Evolutionary conservation across 2,888 invertebrate species (phyloP), one percentile per base, ranked within the genome.

Genomic region (Leucophenga maculata): DNA sequence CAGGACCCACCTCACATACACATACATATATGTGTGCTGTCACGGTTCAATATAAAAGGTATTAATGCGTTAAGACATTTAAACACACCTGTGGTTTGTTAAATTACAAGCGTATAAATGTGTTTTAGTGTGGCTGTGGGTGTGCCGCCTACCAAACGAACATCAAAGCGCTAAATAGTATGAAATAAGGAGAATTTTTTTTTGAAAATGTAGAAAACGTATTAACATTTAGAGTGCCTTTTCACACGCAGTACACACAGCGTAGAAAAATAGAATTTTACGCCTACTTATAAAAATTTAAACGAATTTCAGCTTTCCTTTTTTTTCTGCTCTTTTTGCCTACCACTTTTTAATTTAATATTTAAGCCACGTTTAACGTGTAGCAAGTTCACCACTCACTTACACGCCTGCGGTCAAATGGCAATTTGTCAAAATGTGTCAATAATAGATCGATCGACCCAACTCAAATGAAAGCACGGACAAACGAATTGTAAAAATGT

Each of bases 351-450:
- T 39, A 32, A 39, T 60, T 60, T 60, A 60, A 60, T 39, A 60
- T 60, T 60, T 22, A 18, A 60, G 60, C 18, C 32, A 60, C 60
- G 39, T 39, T 57, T 57, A 72, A 72, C 60, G 65, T 50, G n/a
- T 68, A 20, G 46, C 67, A 57, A 54, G 48, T 44, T 54, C 39
- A 32, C 32, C 32, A 39, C 8, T 11, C 39, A 48, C 14, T 46
- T 18, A 9, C 6, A 52, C 18, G 70, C 59, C 70, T 73, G 73
- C 70, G 75, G 73, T 69, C 71, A 71, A 69, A 73, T 74, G 80
- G 76, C 78, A 82, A 80, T 80, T 80, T 80, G 84, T 80, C 84
- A 80, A 83, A 83, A 80, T 82, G 82, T 82, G 84, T 83, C 82
- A 83, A 80, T 83, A 80, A 80, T 82, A 75, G 80, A 77, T 57